These are phyloP conservation scores for Caranx ignobilis DNA, from an alignment of 2,113 vertebrate genomes.

Conservation along the genomic window DNA sequence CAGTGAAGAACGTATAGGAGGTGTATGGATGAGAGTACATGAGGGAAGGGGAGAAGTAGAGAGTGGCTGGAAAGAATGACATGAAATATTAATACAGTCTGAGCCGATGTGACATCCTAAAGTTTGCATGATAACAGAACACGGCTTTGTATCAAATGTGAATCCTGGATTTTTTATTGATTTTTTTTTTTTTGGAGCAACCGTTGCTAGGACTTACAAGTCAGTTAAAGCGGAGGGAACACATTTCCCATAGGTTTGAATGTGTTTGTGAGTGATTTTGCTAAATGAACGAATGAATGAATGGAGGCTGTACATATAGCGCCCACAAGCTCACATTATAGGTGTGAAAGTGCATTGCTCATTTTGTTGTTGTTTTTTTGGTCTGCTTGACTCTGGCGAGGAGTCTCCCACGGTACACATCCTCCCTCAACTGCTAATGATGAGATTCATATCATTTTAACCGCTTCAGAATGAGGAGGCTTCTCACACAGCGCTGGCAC, in stretches of 20 bases:
- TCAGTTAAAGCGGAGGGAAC: conserved; percentile 18
- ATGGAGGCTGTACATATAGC: background rate
- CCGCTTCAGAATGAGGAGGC: conserved; percentile 61
- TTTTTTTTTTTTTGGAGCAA: conserved; percentile 43
- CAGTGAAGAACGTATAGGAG: conserved; percentile 25
- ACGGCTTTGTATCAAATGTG: conserved; percentile 33
- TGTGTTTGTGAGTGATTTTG: conserved; percentile 17
- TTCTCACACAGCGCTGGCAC: conserved; percentile 59
- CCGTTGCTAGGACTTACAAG: conserved; percentile 11
- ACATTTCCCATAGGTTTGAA: conserved; percentile 26
- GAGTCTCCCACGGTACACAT: conserved; percentile 40
- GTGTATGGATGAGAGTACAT: conserved; percentile 29
- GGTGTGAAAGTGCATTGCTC: conserved; percentile 4
- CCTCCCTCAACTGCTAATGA: conserved; percentile 62
- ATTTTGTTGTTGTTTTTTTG: background rate
- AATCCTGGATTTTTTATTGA: conserved; percentile 28
- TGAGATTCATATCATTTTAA: conserved; percentile 68
- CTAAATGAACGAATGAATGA: conserved; percentile 30
- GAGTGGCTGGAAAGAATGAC: conserved; percentile 53
- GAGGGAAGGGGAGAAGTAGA: background rate
- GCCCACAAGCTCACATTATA: background rate
- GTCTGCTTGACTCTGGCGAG: background rate
- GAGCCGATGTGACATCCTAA: conserved; percentile 47
- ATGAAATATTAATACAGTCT: conserved; percentile 73
- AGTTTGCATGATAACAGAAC: conserved; percentile 65